Evolutionary conservation across 2,797 vertebrate genomes (phyloP).

Genomic region (Podargus strigoides): DNA sequence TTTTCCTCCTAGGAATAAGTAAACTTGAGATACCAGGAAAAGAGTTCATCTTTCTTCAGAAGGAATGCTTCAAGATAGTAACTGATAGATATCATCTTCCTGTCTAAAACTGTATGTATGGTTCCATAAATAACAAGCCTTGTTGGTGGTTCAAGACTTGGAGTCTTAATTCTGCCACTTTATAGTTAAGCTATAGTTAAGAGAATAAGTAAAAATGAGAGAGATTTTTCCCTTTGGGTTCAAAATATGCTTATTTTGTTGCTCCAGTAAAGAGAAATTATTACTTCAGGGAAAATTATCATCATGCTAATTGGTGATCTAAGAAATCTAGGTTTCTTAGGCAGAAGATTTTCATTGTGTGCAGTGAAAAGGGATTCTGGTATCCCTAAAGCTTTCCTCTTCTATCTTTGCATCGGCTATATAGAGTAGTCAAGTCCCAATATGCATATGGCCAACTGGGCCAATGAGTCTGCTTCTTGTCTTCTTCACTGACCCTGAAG

Average conservation of each 20-base stretch:
- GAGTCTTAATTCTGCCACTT: conserved; percentile 2
- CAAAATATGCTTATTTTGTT: not conserved
- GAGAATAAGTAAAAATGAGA: not conserved
- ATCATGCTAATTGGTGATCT: not conserved
- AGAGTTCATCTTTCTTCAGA: no score
- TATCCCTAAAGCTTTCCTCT: not conserved
- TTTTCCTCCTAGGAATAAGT: no score
- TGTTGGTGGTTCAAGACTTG: not conserved
- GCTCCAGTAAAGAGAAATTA: not conserved
- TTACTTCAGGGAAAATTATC: not conserved
- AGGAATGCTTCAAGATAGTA: no score
- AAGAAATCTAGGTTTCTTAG: not conserved
- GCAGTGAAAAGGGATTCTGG: not conserved
- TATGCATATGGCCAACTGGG: not conserved
- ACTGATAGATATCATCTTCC: no score
- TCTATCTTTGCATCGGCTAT: not conserved
- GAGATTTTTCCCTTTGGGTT: not conserved
- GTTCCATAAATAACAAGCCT: conserved; percentile 21
- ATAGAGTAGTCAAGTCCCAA: not conserved
- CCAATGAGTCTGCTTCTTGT: not conserved
- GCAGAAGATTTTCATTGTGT: not conserved
- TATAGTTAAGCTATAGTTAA: not conserved
- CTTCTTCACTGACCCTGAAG: not conserved
- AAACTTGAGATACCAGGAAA: no score
- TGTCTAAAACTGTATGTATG: no score